These are phyloP conservation scores for Acutogordius australiensis DNA, from an alignment of 2,888 invertebrate genomes.

Conservation along the genomic window DNA sequence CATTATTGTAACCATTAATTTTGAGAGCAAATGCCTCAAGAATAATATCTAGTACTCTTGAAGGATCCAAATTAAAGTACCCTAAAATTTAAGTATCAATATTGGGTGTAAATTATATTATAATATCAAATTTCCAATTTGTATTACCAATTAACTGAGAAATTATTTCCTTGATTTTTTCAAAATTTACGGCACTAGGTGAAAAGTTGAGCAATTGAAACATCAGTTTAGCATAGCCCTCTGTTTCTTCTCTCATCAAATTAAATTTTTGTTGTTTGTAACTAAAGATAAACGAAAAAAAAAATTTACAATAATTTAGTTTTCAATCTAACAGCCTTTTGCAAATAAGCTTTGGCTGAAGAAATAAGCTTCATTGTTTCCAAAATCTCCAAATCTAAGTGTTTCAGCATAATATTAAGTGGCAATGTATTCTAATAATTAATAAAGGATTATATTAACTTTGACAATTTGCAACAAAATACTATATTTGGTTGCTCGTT, in stretches of 20 bases:
- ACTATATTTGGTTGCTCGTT: background rate
- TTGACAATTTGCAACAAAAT: background rate
- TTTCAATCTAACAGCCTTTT: constrained; percentile 77
- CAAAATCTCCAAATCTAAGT: background rate
- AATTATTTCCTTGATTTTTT: background rate
- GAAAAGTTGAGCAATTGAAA: constrained; percentile 54
- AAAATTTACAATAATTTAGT: constrained; percentile 68
- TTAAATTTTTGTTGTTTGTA: constrained; percentile 98
- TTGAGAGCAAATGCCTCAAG: constrained; percentile 64
- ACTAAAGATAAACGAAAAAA: constrained; percentile 31
- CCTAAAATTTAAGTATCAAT: no score
- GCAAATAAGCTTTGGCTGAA: background rate
- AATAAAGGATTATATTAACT: background rate
- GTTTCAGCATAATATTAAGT: background rate
- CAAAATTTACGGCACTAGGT: constrained; percentile 16
- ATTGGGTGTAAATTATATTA: no score
- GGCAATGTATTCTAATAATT: background rate
- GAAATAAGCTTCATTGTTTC: background rate
- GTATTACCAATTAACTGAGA: constrained; percentile 2
- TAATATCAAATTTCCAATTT: no score
- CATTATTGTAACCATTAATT: constrained; percentile 22
- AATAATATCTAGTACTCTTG: constrained; percentile 74
- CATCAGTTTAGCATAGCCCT: constrained; percentile 84
- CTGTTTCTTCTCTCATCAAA: constrained; percentile 85
- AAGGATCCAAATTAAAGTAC: constrained; percentile 93